A percentile compares a stretch with the other conserved stretches of the same genome.
These are phyloP conservation scores for Neocloeon triangulifer DNA, from an alignment of 1,140 invertebrate genomes.

Conservation along the genomic window DNA sequence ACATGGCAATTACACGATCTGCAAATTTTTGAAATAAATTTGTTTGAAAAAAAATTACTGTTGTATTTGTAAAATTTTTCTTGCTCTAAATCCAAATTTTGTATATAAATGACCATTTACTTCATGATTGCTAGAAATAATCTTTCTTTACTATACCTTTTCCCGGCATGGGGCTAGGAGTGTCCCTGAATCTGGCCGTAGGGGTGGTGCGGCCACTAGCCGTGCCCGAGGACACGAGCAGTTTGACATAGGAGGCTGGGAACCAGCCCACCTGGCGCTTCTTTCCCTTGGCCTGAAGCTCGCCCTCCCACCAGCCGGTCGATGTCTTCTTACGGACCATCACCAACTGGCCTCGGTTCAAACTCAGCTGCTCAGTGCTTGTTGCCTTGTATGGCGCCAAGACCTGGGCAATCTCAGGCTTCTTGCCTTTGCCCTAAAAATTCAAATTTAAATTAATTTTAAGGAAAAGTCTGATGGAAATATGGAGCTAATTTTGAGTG, in stretches of 20 bases:
- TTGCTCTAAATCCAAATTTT: background rate
- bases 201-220: constrained; percentile 3
- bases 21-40: constrained; percentile 17
- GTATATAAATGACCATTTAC: constrained; percentile 3
- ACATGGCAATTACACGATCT: constrained; percentile 82
- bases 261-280: constrained; percentile 94
- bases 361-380: constrained; percentile 69
- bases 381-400: constrained; percentile 72
- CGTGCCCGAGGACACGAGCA: constrained; percentile 21
- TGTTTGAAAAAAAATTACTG: background rate
- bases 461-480: constrained; percentile 4
- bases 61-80: too few species aligned
- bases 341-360: constrained; percentile 83
- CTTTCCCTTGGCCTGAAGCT: constrained; percentile 84
- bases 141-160: background rate
- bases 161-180: background rate
- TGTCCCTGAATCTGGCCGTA: background rate
- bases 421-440: constrained; percentile 28
- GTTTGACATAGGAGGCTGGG: constrained; percentile 89
- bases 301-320: constrained; percentile 98
- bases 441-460: too few species aligned
- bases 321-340: constrained; percentile 90
- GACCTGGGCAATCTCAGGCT: constrained; percentile 71
- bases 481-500: constrained; percentile 5
- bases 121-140: too few species aligned